Base-by-base conservation (phyloP, 2,113 vertebrate species). In the Saguinus midas region DNA sequence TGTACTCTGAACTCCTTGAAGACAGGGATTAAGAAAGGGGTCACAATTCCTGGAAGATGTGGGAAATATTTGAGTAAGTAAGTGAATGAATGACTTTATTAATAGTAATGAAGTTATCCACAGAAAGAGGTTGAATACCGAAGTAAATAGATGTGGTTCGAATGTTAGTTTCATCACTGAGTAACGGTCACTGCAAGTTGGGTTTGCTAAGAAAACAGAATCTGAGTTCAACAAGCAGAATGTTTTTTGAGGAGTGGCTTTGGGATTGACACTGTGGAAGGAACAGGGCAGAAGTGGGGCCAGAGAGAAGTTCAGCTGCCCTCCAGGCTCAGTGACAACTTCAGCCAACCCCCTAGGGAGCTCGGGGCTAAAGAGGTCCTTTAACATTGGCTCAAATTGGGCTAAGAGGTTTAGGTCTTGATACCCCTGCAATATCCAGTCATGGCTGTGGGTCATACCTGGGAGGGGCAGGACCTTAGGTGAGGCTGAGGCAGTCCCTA, bases 131-230 rank as follows among this genome's bases (percentile, higher is more conserved):
- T 52, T n/a, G 61, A 35, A 43, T 8, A 5, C 50, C 75, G 32
- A 76, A 27, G 7, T 27, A 37, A n/a, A 6, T 1, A 14, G 58
- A 68, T 37, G 37, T n/a, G 10, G 1, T 75, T 70, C 43, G 17
- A 29, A 35, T 23, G 55, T 37, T 21, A n/a, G 35, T 43, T 78
- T 73, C 58, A 27, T 85, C 16, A 14, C 10, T 45, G 5, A 8
- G 27, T 35, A n/a, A 37, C 32, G 52, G 0, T 64, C 3, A 0
- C 58, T 45, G 40, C n/a, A 23, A 2, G 1, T 0, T 68, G 73
- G 43, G 58, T 70, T 87, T 79, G 48, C 80, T 61, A 35, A 83
- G 83, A 29, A 48, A 17, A 9, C 68, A 73, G 94, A 70, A 45
- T 21, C 73, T 37, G 48, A 83, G 25, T 52, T 78, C 70, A 85